A percentile compares a stretch with the other conserved stretches of the same genome.
These are phyloP conservation scores for Melikaiella ostensackeni DNA, from an alignment of 2,888 invertebrate genomes.

Conservation along the genomic window DNA sequence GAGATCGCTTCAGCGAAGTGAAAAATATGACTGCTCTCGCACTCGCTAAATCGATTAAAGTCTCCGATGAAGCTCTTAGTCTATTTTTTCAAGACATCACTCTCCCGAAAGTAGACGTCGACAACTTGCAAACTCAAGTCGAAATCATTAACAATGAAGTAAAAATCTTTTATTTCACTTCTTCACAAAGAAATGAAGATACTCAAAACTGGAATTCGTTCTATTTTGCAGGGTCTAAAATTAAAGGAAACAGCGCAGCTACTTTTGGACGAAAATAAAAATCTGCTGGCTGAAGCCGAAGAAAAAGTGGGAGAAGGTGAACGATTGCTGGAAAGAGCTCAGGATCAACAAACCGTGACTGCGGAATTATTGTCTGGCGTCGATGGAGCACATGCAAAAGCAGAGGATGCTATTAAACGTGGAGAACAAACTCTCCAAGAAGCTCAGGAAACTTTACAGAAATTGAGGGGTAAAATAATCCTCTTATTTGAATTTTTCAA, in stretches of 20 bases:
- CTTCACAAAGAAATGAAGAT: not conserved
- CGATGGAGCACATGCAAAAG: slow-evolving; percentile 86
- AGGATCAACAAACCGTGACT: slow-evolving; percentile 86
- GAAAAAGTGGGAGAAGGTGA: slow-evolving; percentile 83
- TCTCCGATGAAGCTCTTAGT: slow-evolving; percentile 89
- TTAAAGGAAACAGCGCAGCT: slow-evolving; percentile 82
- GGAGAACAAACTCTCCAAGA: slow-evolving; percentile 90
- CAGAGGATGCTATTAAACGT: slow-evolving; percentile 89
- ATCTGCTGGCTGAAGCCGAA: slow-evolving; percentile 82
- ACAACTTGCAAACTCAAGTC: slow-evolving; percentile 84
- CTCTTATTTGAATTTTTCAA: not conserved
- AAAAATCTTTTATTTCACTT: slow-evolving; percentile 51
- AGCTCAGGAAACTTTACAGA: slow-evolving; percentile 88
- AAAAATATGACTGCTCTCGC: slow-evolving; percentile 86
- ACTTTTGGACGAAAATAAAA: slow-evolving; percentile 79
- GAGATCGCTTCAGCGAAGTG: slow-evolving; percentile 84
- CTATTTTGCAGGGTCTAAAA: slow-evolving; percentile 72
- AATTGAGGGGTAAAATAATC: slow-evolving; percentile 81
- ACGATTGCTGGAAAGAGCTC: slow-evolving; percentile 83
- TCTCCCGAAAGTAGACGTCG: slow-evolving; percentile 87
- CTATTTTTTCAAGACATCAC: slow-evolving; percentile 88
- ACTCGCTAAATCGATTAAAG: slow-evolving; percentile 85
- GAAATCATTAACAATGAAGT: slow-evolving; percentile 85
- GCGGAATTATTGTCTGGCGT: slow-evolving; percentile 89
- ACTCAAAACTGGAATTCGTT: not conserved